phyloP scores from a whole-genome alignment of 2,888 invertebrate species.

The Dynastes hyllus region DNA sequence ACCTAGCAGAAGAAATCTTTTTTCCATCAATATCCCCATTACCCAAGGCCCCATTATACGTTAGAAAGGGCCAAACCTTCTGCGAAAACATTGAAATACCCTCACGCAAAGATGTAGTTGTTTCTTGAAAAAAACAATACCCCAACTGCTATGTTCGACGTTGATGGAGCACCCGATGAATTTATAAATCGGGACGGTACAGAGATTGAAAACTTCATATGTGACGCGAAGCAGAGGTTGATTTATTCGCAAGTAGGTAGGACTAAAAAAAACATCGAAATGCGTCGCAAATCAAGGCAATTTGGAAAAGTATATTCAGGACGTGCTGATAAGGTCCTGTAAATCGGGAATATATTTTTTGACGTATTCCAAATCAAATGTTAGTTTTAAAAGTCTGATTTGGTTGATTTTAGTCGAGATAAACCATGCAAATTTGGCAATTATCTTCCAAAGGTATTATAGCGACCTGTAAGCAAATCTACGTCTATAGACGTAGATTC shows the following conservation, averaged over 20 bases:
- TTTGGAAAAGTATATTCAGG: conserved; percentile 76
- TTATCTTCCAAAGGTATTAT: conserved; percentile 70
- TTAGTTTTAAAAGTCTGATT: too few species aligned
- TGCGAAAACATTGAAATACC: conserved; percentile 72
- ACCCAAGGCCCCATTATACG: conserved; percentile 60
- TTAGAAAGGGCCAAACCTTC: conserved; percentile 66
- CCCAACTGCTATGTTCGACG: conserved; percentile 59
- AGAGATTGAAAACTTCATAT: conserved; percentile 63
- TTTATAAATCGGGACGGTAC: conserved; percentile 62
- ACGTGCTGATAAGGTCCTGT: conserved; percentile 83
- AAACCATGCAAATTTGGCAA: conserved; percentile 72
- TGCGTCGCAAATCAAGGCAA: conserved; percentile 79
- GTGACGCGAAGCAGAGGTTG: conserved; percentile 69
- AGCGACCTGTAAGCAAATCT: conserved; percentile 76
- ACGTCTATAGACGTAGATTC: conserved; percentile 62
- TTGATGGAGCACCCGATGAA: conserved; percentile 60
- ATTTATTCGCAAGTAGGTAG: conserved; percentile 77
- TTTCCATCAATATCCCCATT: conserved; percentile 53
- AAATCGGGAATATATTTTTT: conserved; percentile 71
- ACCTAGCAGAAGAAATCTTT: conserved; percentile 51
- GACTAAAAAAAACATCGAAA: conserved; percentile 78
- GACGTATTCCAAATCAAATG: background rate
- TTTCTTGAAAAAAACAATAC: conserved; percentile 62
- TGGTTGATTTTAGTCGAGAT: conserved; percentile 68
- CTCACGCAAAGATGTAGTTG: conserved; percentile 66